Conservation (phyloP, 2,797 vertebrate species). For the Halcyon chelicuti region DNA sequence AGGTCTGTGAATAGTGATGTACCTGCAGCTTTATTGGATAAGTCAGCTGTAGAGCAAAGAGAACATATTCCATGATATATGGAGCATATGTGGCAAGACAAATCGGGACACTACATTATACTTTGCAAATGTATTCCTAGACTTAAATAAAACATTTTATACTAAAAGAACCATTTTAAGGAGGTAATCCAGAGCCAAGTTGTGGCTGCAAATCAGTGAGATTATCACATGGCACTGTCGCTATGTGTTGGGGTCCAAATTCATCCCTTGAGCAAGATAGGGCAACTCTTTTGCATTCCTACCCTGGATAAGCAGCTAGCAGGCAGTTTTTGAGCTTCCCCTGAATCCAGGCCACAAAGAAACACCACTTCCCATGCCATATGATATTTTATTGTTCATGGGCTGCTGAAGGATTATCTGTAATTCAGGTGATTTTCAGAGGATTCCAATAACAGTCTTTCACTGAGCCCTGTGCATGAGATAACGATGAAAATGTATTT, state of each 20-base stretch:
- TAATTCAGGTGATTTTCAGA: slow-evolving; percentile 40
- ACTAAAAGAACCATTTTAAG: not conserved
- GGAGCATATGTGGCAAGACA: not conserved
- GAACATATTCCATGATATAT: not conserved
- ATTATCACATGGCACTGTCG: not conserved
- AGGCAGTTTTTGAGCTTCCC: not conserved
- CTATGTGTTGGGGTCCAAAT: not conserved
- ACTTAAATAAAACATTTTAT: slow-evolving; percentile 4
- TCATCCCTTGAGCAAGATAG: not conserved
- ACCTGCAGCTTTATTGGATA: accelerated
- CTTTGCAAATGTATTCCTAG: not conserved
- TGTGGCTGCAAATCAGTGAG: not conserved
- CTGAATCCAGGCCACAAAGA: not conserved
- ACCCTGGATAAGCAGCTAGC: not conserved
- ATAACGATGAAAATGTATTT: slow-evolving; percentile 28
- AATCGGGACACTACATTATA: not conserved
- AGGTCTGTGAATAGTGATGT: not conserved
- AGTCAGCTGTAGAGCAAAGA: not conserved
- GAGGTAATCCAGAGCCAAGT: not conserved
- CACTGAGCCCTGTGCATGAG: not conserved
- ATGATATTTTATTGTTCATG: not conserved
- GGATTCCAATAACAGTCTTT: not conserved
- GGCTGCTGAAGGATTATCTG: slow-evolving; percentile 13
- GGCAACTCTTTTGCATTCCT: not conserved
- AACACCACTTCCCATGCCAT: not conserved